These are phyloP conservation scores for Anagrus nilaparvatae DNA, from an alignment of 1,140 invertebrate species.

Conservation along the genomic window DNA sequence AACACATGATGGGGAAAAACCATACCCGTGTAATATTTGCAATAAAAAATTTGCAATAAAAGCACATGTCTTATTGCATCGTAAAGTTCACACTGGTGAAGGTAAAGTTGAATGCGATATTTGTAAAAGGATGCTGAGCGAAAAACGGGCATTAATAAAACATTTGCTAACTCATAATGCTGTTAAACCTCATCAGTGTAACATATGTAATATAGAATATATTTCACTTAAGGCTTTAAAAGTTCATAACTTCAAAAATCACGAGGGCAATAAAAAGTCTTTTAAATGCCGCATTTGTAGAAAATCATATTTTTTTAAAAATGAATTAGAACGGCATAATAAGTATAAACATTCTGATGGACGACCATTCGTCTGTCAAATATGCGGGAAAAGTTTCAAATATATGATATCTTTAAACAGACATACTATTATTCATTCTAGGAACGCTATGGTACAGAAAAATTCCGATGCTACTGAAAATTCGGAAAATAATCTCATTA, in stretches of 20 bases:
- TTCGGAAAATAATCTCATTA: no score
- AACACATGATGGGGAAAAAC: constrained; percentile 57
- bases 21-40: constrained; percentile 56
- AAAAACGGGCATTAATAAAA: constrained; percentile 42
- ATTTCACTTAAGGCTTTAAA: constrained; percentile 58
- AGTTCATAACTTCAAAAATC: constrained; percentile 59
- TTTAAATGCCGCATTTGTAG: constrained; percentile 58
- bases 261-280: constrained; percentile 59
- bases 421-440: no score
- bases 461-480: no score
- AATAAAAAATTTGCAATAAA: constrained; percentile 31
- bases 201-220: constrained; percentile 62
- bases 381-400: constrained; percentile 48
- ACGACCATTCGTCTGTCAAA: constrained; percentile 38
- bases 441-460: no score
- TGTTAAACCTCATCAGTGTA: constrained; percentile 50
- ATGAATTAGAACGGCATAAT: constrained; percentile 36
- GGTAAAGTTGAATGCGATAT: constrained; percentile 45
- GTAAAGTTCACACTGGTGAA: constrained; percentile 38
- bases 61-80: constrained; percentile 35
- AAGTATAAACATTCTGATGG: constrained; percentile 41
- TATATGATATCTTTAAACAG: no score
- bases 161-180: constrained; percentile 45
- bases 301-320: constrained; percentile 46
- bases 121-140: constrained; percentile 42